Percentiles rank a stretch among this genome's conserved stretches.
Evolutionary conservation across 2,113 vertebrate genomes (phyloP).

Genomic region (Rhinogobius similis): DNA sequence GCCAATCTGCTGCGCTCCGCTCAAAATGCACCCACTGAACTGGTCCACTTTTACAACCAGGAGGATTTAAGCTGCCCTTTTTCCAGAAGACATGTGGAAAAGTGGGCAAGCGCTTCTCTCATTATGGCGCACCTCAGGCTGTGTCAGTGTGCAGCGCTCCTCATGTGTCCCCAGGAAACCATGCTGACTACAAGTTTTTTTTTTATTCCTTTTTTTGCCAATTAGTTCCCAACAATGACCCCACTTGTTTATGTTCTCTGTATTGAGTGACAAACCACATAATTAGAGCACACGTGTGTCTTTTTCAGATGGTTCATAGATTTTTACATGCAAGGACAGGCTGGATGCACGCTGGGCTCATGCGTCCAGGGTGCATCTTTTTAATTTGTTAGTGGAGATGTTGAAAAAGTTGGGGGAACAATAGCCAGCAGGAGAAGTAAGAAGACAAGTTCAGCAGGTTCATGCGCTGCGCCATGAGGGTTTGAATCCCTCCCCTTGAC

Average conservation of each 20-base stretch:
- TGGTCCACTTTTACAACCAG: slow-evolving; percentile 47
- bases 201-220: slow-evolving; percentile 58
- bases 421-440: slow-evolving; percentile 58
- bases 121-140: slow-evolving; percentile 71
- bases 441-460: slow-evolving; percentile 80
- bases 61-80: slow-evolving; percentile 47
- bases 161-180: slow-evolving; percentile 59
- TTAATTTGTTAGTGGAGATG: slow-evolving; percentile 63
- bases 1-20: slow-evolving; percentile 49
- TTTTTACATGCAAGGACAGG: slow-evolving; percentile 55
- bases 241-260: slow-evolving; percentile 62
- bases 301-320: slow-evolving; percentile 50
- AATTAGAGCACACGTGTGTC: slow-evolving; percentile 55
- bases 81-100: slow-evolving; percentile 50
- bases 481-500: slow-evolving; percentile 79
- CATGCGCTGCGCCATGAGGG: slow-evolving; percentile 62
- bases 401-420: slow-evolving; percentile 53
- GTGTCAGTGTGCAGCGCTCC: slow-evolving; percentile 39
- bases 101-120: slow-evolving; percentile 57
- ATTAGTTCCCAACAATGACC: slow-evolving; percentile 72
- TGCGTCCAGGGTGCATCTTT: slow-evolving; percentile 60
- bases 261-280: slow-evolving; percentile 69
- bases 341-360: slow-evolving; percentile 45
- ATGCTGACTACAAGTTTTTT: slow-evolving; percentile 59
- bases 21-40: slow-evolving; percentile 34